Evolutionary conservation across 2,888 invertebrate genomes (phyloP).

Genomic region (Liposcelis brunnea): DNA sequence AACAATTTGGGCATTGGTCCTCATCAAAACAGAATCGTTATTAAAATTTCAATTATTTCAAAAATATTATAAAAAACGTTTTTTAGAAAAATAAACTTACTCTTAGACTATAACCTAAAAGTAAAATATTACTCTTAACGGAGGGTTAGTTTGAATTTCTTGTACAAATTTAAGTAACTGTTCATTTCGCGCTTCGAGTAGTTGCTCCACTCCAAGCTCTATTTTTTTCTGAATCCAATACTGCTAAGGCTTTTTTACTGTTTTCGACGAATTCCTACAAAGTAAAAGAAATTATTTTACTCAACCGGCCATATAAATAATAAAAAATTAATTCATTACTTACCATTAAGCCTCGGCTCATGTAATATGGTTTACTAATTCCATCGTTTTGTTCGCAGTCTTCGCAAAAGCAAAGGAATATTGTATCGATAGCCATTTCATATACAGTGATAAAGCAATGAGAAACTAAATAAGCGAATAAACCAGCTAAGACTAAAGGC

Average conservation of each 20-base stretch:
- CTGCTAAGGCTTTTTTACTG: slow-evolving; percentile 32
- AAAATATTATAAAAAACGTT: too few species aligned
- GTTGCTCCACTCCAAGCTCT: slow-evolving; percentile 13
- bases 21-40: too few species aligned
- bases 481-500: slow-evolving; percentile 39
- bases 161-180: too few species aligned
- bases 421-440: slow-evolving; percentile 54
- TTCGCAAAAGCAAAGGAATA: slow-evolving; percentile 51
- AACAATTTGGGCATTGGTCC: too few species aligned
- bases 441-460: slow-evolving; percentile 57
- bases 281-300: slow-evolving; percentile 12
- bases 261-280: slow-evolving; percentile 39
- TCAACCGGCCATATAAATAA: background rate
- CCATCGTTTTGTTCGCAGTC: slow-evolving; percentile 49
- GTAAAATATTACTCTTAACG: too few species aligned
- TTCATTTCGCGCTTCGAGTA: background rate
- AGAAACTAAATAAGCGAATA: slow-evolving; percentile 50
- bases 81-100: too few species aligned
- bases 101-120: too few species aligned
- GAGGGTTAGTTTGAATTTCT: too few species aligned
- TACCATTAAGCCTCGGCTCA: slow-evolving; percentile 45
- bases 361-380: slow-evolving; percentile 39
- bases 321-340: slow-evolving; percentile 9
- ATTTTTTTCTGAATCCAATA: slow-evolving; percentile 13
- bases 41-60: too few species aligned